Base-by-base conservation (phyloP, 1,140 invertebrate species). In the Hyphantria cunea region DNA sequence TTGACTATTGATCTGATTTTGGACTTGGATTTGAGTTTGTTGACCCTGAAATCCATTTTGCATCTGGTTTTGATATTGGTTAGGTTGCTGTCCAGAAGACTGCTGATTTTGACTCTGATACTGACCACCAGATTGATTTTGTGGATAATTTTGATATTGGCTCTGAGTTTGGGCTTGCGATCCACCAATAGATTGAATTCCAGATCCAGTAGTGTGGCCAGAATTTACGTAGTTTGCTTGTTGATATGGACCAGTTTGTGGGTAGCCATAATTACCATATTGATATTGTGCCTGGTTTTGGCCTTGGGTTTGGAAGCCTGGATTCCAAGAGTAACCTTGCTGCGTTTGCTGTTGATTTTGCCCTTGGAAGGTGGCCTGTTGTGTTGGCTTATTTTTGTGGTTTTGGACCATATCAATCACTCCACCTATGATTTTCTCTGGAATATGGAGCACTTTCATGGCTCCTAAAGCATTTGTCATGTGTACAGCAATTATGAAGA, bases 391-490 rank as follows among this genome's bases (percentile, higher is more conserved):
- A 63, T 82, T 82, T 64, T 90, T 90, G 51, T 90, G 85, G 25
- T 72, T 84, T 33, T 87, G 84, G 1, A 87, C 84, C 3, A 87
- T 82, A 48, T 90, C 85, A 11, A 90, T 89, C 10, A 89, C 81
- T 6, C 86, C 82, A 6, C 81, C 84, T 8, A 89, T 81, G 11
- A 90, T 85, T 58, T 88, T 88, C 54, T 90, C 87, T 0, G 87
- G 82, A 8, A 86, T 84, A 12, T 82, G 66, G 0, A 86, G 64
- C 0, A 68, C 72, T 6, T 82, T 87, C 52, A 78, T 56, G 0
- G 69, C 64, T 59, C 84, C 82, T 60, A 79, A 77, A 37, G 72
- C 70, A 33, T 68, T 70, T n/a, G 72, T 33, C 1, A 31, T 10
- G 58, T 65, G 6, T 15, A 56, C 49, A 8, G 61, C 64, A n/a